These are phyloP conservation scores for Campopleginae sp. DNA, from an alignment of 2,888 invertebrate genomes.

Conservation along the genomic window DNA sequence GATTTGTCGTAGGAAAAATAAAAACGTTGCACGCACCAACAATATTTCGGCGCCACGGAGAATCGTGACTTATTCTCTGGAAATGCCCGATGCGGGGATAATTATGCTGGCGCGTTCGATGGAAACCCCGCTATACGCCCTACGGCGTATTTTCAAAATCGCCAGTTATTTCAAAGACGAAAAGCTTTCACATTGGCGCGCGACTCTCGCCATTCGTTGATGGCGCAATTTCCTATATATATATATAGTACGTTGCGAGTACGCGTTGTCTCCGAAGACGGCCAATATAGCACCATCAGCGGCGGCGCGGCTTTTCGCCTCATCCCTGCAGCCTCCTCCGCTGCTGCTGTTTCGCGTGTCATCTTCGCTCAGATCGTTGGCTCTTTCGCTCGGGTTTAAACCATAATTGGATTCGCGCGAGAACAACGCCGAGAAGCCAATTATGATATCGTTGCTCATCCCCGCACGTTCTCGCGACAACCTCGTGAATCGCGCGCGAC, in stretches of 20 bases:
- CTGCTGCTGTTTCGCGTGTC: conserved; percentile 9
- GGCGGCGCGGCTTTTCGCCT: conserved; percentile 33
- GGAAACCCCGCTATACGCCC: too few relatives aligned
- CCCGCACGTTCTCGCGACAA: conserved; percentile 5
- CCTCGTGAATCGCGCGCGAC: conserved; percentile 74
- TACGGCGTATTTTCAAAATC: too few relatives aligned
- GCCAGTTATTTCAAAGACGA: too few relatives aligned
- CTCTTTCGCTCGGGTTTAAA: conserved; percentile 75
- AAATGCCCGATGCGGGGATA: too few relatives aligned
- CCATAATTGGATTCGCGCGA: conserved; percentile 81
- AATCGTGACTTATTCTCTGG: too few relatives aligned
- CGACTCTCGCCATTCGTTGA: background rate
- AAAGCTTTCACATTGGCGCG: too few relatives aligned
- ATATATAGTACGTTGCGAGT: conserved; percentile 36
- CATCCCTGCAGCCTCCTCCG: too few relatives aligned
- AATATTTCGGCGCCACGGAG: too few relatives aligned
- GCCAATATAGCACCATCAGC: conserved; percentile 75
- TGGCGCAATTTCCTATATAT: background rate
- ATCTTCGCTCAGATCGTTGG: conserved; percentile 76
- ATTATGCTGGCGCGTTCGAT: too few relatives aligned
- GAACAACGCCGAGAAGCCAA: conserved; percentile 74
- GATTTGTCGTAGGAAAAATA: too few relatives aligned
- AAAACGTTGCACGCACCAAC: too few relatives aligned
- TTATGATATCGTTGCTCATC: conserved; percentile 65
- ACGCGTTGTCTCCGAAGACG: conserved; percentile 83